phyloP scores from a whole-genome alignment of 2,113 vertebrate genomes.

The Ciconia boyciana region DNA sequence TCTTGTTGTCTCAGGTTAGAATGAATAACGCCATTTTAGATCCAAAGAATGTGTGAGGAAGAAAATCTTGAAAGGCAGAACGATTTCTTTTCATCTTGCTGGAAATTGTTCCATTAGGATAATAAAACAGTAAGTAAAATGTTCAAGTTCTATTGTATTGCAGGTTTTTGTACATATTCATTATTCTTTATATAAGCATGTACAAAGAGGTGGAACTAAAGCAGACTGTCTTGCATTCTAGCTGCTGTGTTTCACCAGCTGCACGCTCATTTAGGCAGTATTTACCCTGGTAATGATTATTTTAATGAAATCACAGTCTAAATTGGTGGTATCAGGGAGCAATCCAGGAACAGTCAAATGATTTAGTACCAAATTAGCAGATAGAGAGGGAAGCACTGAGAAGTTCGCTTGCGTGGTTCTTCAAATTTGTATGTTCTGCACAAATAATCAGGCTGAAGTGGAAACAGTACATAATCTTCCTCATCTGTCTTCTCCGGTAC shows the following conservation, averaged over 20 bases:
- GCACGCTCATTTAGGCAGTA: neutral
- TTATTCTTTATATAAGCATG: neutral
- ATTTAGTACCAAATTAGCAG: neutral
- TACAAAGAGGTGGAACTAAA: neutral
- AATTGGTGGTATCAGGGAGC: slow-evolving; percentile 17
- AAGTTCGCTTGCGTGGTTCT: neutral
- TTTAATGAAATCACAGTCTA: slow-evolving; percentile 30
- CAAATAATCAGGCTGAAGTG: neutral
- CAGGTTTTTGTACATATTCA: neutral
- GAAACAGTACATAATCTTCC: neutral
- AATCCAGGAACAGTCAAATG: neutral
- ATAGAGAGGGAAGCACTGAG: neutral
- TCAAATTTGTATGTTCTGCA: neutral
- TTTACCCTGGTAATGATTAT: slow-evolving; percentile 18
- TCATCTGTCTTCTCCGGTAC: neutral
- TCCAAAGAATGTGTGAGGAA: neutral
- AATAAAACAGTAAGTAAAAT: neutral
- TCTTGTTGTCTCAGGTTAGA: neutral
- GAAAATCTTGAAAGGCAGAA: neutral
- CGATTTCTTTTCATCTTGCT: neutral
- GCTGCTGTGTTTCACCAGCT: slow-evolving; percentile 5
- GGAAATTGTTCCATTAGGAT: neutral
- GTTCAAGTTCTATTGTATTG: neutral
- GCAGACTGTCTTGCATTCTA: neutral
- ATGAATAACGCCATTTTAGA: neutral